A percentile compares a stretch with the other conserved stretches of the same genome.
Evolutionary conservation across 2,888 invertebrate species (phyloP).

Genomic region (Actias luna): DNA sequence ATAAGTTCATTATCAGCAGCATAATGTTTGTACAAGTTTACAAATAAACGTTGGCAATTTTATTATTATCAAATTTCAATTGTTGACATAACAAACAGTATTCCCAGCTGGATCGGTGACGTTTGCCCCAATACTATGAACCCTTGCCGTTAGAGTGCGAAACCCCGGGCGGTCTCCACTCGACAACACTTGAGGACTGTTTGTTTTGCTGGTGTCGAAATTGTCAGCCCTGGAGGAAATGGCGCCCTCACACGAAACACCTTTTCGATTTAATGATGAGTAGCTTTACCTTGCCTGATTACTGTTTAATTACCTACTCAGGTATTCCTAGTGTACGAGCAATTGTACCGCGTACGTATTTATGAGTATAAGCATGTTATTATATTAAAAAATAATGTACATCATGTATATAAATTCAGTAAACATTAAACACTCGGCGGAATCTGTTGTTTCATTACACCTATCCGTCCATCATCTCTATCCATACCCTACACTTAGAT

Average conservation of each 20-base stretch:
- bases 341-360: too few species aligned
- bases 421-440: too few species aligned
- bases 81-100: constrained; percentile 30
- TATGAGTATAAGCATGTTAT: too few species aligned
- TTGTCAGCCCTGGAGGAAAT: constrained; percentile 27
- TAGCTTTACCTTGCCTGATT: constrained; percentile 37
- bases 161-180: constrained; percentile 64
- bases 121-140: constrained; percentile 45
- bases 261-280: neutral
- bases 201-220: constrained; percentile 66
- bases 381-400: too few species aligned
- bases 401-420: too few species aligned
- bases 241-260: constrained; percentile 32
- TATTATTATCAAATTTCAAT: constrained; percentile 1
- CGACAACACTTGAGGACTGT: constrained; percentile 41
- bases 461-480: too few species aligned
- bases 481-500: too few species aligned
- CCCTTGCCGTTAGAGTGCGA: constrained; percentile 53
- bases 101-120: constrained; percentile 40
- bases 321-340: too few species aligned
- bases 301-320: too few species aligned
- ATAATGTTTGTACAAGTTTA: constrained; percentile 8
- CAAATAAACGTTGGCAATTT: constrained; percentile 2
- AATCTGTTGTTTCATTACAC: too few species aligned
- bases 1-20: neutral